These are phyloP conservation scores for Aleiodes alternator DNA, from an alignment of 2,888 invertebrate genomes.

Conservation along the genomic window DNA sequence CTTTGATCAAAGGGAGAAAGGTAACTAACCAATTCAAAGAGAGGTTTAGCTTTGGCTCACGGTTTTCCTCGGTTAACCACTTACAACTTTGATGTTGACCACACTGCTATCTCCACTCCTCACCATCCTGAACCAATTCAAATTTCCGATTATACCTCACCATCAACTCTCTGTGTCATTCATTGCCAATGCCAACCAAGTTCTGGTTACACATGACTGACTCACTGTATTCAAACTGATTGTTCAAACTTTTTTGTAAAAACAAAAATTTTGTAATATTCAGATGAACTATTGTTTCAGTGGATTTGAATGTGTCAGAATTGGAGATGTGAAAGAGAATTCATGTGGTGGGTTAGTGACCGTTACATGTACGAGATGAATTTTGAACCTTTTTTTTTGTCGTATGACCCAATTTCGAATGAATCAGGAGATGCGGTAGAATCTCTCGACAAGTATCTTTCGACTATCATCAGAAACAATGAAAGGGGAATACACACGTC, in stretches of 20 bases:
- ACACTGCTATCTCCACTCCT: conserved; percentile 13
- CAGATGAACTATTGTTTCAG: too few species aligned
- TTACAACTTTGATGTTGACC: conserved; percentile 45
- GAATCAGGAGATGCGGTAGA: too few species aligned
- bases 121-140: conserved; percentile 34
- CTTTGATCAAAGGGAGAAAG: conserved; percentile 24
- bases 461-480: too few species aligned
- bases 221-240: not conserved
- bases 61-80: conserved; percentile 44
- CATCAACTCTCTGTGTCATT: conserved; percentile 5
- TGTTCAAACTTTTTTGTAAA: not conserved
- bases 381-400: too few species aligned
- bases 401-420: too few species aligned
- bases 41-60: not conserved
- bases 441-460: too few species aligned
- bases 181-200: not conserved
- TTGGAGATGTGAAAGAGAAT: too few species aligned
- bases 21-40: conserved; percentile 23
- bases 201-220: conserved; percentile 2
- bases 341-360: too few species aligned
- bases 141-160: conserved; percentile 33
- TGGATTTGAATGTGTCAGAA: too few species aligned
- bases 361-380: too few species aligned
- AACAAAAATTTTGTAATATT: too few species aligned
- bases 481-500: too few species aligned